Base-by-base conservation (phyloP, 2,113 vertebrate genomes). In the Thalassarche chlororhynchos region DNA sequence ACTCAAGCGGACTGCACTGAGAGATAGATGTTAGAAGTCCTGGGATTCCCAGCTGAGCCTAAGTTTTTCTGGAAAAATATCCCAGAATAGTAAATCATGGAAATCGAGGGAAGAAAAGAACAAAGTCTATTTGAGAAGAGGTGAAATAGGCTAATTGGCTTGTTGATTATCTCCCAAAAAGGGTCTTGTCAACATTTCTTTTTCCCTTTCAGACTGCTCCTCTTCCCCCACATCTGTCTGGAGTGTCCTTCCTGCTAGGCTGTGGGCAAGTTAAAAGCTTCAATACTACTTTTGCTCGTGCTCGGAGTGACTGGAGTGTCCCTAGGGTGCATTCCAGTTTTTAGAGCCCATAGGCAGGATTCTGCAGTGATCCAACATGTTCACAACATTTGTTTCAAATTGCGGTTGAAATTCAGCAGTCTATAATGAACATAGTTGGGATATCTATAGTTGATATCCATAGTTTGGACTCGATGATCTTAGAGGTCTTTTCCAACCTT, bases 1-100 rank as follows among this genome's bases (percentile, higher is more conserved):
- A 77, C 31, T 72, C 31, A 82, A 14, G 31, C 3, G 6, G 17
- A 32, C 29, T 47, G 10, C 16, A 79, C 26, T 0, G 0, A 60
- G 23, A 47, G 10, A 15, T 5, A 66, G 21, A 40, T 34, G 4
- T 60, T 65, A 36, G 24, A 80, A 77, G 9, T 42, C 38, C 18
- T 49, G 25, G 25, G 40, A 84, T 77, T 89, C 31, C 36, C 40
- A 57, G 19, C 17, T 77, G 9, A 90, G 25, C 2, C 10, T 19
- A 47, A 58, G 14, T 24, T 47, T 82, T 51, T 76, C 46, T 84
- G 42, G 20, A 65, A 91, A 88, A 81, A 55, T 55, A 71, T 55
- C 57, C 28, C 46, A 79, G 18, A 57, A 69, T 28, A 91, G 77
- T 44, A 84, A 86, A 52, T 72, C 64, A 66, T 58, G 21, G 47